Evolutionary conservation across 92 coral and sea anemone species (phyloP).

Genomic region (Parazoanthus swiftii): DNA sequence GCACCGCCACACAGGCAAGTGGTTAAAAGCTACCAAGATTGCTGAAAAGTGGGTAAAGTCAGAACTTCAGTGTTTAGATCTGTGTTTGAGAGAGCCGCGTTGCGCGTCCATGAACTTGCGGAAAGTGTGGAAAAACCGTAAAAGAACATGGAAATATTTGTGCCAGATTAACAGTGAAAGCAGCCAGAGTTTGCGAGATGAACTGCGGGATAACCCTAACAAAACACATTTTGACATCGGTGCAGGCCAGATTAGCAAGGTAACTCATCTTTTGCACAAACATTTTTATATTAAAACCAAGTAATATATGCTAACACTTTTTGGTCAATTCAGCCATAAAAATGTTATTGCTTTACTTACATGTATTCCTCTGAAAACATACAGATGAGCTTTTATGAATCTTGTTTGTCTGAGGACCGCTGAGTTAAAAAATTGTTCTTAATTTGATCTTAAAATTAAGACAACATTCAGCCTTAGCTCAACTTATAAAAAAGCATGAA

Average conservation of each 20-base stretch:
- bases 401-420: no score
- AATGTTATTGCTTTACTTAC: no score
- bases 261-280: background rate
- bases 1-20: background rate
- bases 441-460: no score
- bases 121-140: background rate
- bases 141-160: background rate
- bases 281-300: background rate
- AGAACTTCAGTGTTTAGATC: constrained; percentile 24
- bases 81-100: constrained; percentile 22
- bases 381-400: no score
- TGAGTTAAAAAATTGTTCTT: no score
- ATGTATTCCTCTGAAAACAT: no score
- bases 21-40: background rate
- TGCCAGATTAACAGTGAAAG: constrained; percentile 20
- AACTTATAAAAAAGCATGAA: no score
- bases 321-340: no score
- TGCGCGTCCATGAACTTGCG: constrained; percentile 17
- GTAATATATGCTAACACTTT: no score
- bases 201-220: background rate
- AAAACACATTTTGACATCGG: constrained; percentile 9
- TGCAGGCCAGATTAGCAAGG: constrained; percentile 9
- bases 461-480: no score
- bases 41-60: background rate
- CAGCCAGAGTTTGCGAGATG: background rate